Conservation (phyloP, 2,888 invertebrate genomes). For the Petrolisthes manimaculis region DNA sequence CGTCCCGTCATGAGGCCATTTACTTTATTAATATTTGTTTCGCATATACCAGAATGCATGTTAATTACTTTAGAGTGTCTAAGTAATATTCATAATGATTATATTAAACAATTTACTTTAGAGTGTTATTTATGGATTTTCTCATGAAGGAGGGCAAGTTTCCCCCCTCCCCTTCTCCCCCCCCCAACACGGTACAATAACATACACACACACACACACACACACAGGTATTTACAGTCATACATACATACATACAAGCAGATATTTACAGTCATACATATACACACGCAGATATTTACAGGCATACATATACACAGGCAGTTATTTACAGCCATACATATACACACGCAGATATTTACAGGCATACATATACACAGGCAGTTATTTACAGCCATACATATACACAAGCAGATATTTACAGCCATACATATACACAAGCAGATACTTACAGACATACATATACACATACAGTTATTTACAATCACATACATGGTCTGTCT, state of each 20-base stretch:
- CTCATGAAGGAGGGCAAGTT: background rate
- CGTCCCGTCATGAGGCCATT: slow-evolving; percentile 28
- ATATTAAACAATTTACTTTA: background rate
- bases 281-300: background rate
- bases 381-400: no score
- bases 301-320: background rate
- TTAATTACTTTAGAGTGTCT: slow-evolving; percentile 33
- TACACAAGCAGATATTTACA: no score
- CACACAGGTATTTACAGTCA: no score
- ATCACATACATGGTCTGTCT: no score
- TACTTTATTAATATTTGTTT: slow-evolving; percentile 35
- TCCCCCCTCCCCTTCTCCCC: no score
- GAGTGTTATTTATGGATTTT: background rate
- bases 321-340: slow-evolving; percentile 1
- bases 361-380: background rate
- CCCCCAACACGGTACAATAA: no score
- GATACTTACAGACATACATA: background rate
- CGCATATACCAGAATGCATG: slow-evolving; percentile 25
- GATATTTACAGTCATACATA: background rate
- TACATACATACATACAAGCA: background rate
- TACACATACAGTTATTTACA: slow-evolving; percentile 12
- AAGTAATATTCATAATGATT: slow-evolving; percentile 17
- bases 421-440: background rate
- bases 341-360: background rate
- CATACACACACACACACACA: no score